Conservation (phyloP, 2,888 invertebrate genomes). For the Torymus aiolomorphi region DNA sequence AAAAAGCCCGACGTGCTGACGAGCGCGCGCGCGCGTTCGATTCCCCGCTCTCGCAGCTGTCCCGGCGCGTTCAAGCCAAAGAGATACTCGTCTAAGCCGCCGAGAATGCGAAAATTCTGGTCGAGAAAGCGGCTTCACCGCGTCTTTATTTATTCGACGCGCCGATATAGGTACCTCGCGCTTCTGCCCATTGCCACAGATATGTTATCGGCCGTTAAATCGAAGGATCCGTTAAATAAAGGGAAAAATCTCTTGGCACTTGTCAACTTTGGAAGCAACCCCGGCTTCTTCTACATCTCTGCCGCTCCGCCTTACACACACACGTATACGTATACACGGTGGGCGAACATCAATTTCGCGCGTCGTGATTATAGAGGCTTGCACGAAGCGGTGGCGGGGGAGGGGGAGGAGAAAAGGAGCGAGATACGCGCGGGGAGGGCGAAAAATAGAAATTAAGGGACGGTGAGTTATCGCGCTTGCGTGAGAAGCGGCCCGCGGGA, state of each 20-base stretch:
- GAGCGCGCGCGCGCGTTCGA: too few relatives aligned
- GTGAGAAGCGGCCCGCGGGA: conserved; percentile 72
- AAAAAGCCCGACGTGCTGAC: neutral
- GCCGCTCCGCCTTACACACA: too few relatives aligned
- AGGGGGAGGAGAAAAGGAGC: conserved; percentile 5
- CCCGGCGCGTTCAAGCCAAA: too few relatives aligned
- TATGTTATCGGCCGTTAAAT: neutral
- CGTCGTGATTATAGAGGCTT: conserved; percentile 5
- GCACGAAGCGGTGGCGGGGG: neutral
- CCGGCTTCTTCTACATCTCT: conserved; percentile 3
- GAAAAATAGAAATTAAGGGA: conserved; percentile 75
- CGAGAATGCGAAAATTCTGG: conserved; percentile 26
- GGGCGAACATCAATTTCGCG: conserved; percentile 30
- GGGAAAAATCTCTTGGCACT: neutral
- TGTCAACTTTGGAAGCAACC: conserved; percentile 20
- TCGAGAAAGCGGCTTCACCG: neutral
- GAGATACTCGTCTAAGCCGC: neutral
- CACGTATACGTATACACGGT: too few relatives aligned
- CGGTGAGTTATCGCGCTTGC: conserved; percentile 74
- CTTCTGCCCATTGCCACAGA: too few relatives aligned
- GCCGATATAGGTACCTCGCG: too few relatives aligned
- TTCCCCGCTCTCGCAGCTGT: too few relatives aligned
- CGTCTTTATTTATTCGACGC: conserved; percentile 23
- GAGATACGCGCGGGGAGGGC: conserved; percentile 60
- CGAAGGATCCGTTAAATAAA: too few relatives aligned